Percentiles rank a stretch among this genome's conserved stretches.
phyloP scores from a whole-genome alignment of 2,888 invertebrate species.

The Hemithea aestivaria region DNA sequence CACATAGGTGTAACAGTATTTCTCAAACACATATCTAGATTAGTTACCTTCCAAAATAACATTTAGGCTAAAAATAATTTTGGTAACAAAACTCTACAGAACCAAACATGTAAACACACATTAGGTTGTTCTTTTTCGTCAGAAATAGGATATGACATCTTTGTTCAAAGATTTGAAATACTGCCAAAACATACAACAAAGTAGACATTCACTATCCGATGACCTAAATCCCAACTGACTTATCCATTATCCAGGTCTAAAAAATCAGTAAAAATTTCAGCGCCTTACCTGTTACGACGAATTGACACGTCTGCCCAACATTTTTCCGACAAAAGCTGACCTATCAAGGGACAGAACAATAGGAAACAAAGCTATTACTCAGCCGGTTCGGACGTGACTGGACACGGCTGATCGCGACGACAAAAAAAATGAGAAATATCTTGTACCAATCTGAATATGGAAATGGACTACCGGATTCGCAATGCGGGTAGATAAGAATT shows the following conservation, averaged over 20 bases:
- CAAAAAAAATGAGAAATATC: slow-evolving; percentile 39
- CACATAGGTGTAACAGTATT: too few species aligned
- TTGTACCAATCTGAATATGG: slow-evolving; percentile 64
- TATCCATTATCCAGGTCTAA: background rate
- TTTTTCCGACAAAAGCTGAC: slow-evolving; percentile 18
- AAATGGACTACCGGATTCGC: slow-evolving; percentile 64
- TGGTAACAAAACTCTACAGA: too few species aligned
- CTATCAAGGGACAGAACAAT: slow-evolving; percentile 31
- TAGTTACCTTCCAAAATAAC: too few species aligned
- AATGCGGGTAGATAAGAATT: slow-evolving; percentile 71
- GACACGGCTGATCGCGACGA: slow-evolving; percentile 33
- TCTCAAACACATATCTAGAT: too few species aligned
- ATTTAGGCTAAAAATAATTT: too few species aligned
- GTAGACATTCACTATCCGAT: background rate
- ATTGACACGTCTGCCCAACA: slow-evolving; percentile 10
- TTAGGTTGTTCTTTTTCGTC: too few species aligned
- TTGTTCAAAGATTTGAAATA: background rate
- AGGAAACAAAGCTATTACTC: slow-evolving; percentile 43
- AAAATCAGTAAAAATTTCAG: background rate
- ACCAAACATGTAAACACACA: too few species aligned
- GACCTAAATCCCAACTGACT: background rate
- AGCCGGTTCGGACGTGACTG: slow-evolving; percentile 39
- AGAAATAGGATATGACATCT: too few species aligned
- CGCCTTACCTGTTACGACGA: background rate
- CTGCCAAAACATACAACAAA: background rate